Conservation (phyloP, 2,888 invertebrate species). For the Trachelus stipa region DNA sequence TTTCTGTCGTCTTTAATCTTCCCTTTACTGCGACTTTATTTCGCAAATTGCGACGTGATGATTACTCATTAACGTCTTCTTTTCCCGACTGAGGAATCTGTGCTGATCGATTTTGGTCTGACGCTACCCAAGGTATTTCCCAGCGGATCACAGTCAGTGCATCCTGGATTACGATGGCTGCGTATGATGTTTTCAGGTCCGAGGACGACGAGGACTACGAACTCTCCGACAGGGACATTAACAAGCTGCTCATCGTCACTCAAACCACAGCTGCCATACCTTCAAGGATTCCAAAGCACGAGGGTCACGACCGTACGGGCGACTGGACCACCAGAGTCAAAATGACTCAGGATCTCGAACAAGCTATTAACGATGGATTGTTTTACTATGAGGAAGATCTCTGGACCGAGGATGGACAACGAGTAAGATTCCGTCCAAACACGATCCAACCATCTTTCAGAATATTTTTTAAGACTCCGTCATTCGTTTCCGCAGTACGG, state of each 20-base stretch:
- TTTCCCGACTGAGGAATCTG: slow-evolving; percentile 53
- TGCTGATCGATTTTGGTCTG: slow-evolving; percentile 37
- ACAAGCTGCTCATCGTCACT: slow-evolving; percentile 94
- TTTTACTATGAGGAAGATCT: slow-evolving; percentile 96
- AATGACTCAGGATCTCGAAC: slow-evolving; percentile 93
- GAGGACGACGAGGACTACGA: slow-evolving; percentile 88
- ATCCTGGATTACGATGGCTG: slow-evolving; percentile 1
- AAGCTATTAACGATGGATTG: slow-evolving; percentile 97
- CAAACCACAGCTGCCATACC: slow-evolving; percentile 71
- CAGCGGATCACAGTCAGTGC: not conserved
- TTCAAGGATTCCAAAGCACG: slow-evolving; percentile 80
- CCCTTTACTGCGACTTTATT: slow-evolving; percentile 10
- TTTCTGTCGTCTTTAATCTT: slow-evolving; percentile 3
- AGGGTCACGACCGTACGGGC: slow-evolving; percentile 90
- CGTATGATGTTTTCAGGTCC: slow-evolving; percentile 69
- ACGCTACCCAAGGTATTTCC: slow-evolving; percentile 14
- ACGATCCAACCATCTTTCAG: not conserved
- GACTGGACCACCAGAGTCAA: slow-evolving; percentile 91
- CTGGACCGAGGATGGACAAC: slow-evolving; percentile 76
- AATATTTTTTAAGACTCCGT: not conserved
- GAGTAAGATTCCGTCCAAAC: slow-evolving; percentile 57
- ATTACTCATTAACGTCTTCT: slow-evolving; percentile 50
- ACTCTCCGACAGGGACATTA: slow-evolving; percentile 91
- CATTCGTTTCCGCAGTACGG: slow-evolving; percentile 61
- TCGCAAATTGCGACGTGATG: slow-evolving; percentile 40